These are phyloP conservation scores for Parthenolecanium corni DNA, from an alignment of 2,888 invertebrate genomes.

Conservation along the genomic window DNA sequence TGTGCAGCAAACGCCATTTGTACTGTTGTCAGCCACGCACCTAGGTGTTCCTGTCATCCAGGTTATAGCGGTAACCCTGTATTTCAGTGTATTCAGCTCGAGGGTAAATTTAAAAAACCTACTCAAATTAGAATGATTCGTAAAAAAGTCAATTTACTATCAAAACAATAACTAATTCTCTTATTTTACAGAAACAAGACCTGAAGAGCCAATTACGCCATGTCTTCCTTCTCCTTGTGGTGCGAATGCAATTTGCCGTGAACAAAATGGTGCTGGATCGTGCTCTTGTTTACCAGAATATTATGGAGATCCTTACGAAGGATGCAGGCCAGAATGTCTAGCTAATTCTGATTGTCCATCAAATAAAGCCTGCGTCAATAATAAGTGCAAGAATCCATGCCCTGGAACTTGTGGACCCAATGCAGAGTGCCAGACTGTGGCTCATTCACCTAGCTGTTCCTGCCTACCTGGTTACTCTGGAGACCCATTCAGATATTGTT, in stretches of 20 bases:
- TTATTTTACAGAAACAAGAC: constrained; percentile 4
- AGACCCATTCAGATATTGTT: constrained; percentile 52
- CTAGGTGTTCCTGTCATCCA: constrained; percentile 40
- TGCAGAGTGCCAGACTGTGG: constrained; percentile 53
- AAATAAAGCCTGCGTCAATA: constrained; percentile 50
- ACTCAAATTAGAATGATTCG: not conserved
- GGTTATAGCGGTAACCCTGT: constrained; percentile 39
- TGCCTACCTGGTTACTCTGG: constrained; percentile 52
- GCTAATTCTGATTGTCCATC: constrained; percentile 55
- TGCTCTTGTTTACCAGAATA: constrained; percentile 59
- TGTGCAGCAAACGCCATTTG: constrained; percentile 37
- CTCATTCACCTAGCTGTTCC: constrained; percentile 53
- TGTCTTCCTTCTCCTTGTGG: constrained; percentile 63
- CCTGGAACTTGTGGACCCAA: constrained; percentile 57
- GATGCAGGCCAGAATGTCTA: constrained; percentile 54
- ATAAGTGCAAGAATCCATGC: constrained; percentile 57
- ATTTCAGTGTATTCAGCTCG: constrained; percentile 35
- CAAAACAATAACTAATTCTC: not conserved
- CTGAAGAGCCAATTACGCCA: constrained; percentile 42
- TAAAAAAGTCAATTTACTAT: not conserved
- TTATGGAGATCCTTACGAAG: constrained; percentile 60
- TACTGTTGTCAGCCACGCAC: constrained; percentile 37
- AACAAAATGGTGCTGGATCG: constrained; percentile 58
- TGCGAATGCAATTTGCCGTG: constrained; percentile 58
- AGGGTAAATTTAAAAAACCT: constrained; percentile 32